Evolutionary conservation across 2,888 invertebrate species (phyloP).

Genomic region (Hofmannophila pseudospretella): DNA sequence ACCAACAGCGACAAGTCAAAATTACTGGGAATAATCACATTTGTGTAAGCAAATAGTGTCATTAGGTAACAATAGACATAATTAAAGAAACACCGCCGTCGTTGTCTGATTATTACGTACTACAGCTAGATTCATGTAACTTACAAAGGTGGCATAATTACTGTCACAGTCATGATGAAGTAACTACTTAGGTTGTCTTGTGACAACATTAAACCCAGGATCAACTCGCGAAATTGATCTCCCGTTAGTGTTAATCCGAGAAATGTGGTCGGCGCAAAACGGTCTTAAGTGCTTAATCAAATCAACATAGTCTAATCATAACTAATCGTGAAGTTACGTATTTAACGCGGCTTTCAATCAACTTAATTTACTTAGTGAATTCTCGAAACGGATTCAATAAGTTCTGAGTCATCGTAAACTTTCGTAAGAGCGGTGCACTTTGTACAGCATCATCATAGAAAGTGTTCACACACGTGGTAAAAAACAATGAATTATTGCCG

Average conservation of each 20-base stretch:
- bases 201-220: too few relatives aligned
- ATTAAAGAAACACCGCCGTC: conserved; percentile 17
- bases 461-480: conserved; percentile 38
- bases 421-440: conserved; percentile 1
- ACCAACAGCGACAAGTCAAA: background rate
- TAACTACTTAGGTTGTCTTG: background rate
- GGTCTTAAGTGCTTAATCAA: too few relatives aligned
- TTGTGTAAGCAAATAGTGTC: conserved; percentile 16
- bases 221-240: too few relatives aligned
- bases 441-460: conserved; percentile 31
- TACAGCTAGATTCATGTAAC: background rate
- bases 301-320: too few relatives aligned
- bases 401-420: background rate
- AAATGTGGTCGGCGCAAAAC: too few relatives aligned
- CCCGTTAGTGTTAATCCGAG: too few relatives aligned
- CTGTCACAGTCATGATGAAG: background rate
- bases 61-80: conserved; percentile 20
- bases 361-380: conserved; percentile 3
- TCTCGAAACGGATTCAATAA: background rate
- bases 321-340: background rate
- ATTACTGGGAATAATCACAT: conserved; percentile 6
- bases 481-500: conserved; percentile 45
- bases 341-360: background rate
- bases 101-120: too few relatives aligned
- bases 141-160: conserved; percentile 5